Evolutionary conservation across 2,797 vertebrate genomes (phyloP), one percentile per base, ranked within the genome.

Genomic region (Sebastes oblongus): DNA sequence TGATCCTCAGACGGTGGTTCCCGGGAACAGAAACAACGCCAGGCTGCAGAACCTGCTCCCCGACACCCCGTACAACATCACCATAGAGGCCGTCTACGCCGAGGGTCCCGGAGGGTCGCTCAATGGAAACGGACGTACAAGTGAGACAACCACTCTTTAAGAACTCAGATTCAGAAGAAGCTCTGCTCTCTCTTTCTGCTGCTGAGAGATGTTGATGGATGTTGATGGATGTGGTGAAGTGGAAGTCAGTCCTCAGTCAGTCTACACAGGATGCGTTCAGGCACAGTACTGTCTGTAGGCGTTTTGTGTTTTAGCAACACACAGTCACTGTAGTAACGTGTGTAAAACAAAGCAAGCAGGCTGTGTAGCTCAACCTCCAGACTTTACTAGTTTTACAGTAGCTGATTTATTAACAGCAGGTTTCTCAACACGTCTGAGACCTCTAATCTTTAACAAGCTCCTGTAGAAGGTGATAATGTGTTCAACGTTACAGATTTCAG

Each of bases 51-150:
- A 96, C 5, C 95, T 99, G 60, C 89, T 94, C 1, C 92, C 98
- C 8, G 97, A 99, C 88, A 99, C 97, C 0, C 97, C 97, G 0
- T 99, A 99, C 92, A 98, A 97, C 96, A 98, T 99, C 84, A 98
- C 96, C 0, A 95, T 99, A 76, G 96, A 97, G 86, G 97, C 98
- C 74, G 65, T 99, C 72, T 99, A 99, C 0, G 94, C 96, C 11
- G 98, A 99, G 77, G 98, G 97, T 22, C 96, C 97, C 6, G 98
- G 98, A 30, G 96, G 97, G 3, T 94, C 96, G 9, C 92, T 99
- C 34, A 96, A 91, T 5, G 98, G 98, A 74, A 96, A 95, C 65
- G 98, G 97, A 87, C 96, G 93, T 68, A 99, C 98, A 90, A 93
- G 98, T 99, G 89, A 91, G 77, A 12, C 24, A 4, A 14, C 22